phyloP scores from a whole-genome alignment of 2,797 vertebrate species.

The Spinus olivaceus region DNA sequence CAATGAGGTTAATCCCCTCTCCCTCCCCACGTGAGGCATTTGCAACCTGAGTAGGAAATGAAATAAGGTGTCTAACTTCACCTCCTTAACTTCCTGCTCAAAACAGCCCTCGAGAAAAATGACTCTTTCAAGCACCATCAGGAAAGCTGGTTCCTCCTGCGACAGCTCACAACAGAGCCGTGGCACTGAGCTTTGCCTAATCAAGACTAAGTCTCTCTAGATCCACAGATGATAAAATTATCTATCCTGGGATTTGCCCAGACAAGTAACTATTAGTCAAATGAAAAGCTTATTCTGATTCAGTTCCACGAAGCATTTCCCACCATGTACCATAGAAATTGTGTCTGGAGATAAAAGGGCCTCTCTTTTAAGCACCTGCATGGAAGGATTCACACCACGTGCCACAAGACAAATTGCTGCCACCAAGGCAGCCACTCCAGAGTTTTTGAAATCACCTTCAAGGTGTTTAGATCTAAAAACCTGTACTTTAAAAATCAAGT shows the following conservation, averaged over 20 bases:
- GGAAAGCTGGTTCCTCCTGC: neutral
- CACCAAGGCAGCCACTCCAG: neutral
- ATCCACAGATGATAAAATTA: conserved; percentile 39
- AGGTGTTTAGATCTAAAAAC: neutral
- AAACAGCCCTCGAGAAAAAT: neutral
- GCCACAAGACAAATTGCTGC: neutral
- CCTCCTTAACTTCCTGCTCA: neutral
- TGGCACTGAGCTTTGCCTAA: conserved; percentile 11
- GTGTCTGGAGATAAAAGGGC: neutral
- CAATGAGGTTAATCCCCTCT: neutral
- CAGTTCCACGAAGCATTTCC: conserved; percentile 24
- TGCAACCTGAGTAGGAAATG: neutral
- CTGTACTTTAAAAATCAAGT: neutral
- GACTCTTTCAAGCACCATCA: neutral
- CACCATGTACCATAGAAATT: neutral
- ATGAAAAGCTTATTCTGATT: conserved; percentile 30
- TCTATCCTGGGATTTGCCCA: conserved; percentile 26
- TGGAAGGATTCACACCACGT: neutral
- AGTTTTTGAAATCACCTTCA: neutral
- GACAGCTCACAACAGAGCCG: neutral
- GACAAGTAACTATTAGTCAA: conserved; percentile 28
- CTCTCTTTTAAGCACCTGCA: neutral
- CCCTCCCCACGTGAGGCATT: neutral
- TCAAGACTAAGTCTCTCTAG: conserved; percentile 37
- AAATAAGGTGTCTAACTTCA: neutral